phyloP scores from a whole-genome alignment of 2,797 vertebrate genomes.

The Morus bassanus region DNA sequence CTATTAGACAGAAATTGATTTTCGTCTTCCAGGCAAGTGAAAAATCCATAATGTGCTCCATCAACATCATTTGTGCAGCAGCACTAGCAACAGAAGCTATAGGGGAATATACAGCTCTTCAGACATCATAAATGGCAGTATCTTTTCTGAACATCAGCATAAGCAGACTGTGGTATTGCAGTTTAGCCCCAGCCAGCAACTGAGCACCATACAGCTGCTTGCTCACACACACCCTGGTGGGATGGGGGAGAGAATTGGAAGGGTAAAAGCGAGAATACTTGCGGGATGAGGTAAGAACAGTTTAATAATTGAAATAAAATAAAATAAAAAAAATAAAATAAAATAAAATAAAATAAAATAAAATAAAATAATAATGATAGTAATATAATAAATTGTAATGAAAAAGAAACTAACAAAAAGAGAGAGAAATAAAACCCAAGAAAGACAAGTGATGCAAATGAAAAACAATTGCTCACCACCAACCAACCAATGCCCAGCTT shows the following conservation, averaged over 20 bases:
- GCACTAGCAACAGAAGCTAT: not conserved
- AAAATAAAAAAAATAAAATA: too few relatives aligned
- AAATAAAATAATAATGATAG: too few relatives aligned
- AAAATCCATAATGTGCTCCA: slow-evolving; percentile 56
- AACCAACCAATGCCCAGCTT: not conserved
- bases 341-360: too few relatives aligned
- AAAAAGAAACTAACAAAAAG: not conserved
- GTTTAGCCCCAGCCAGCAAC: not conserved
- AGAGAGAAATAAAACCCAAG: not conserved
- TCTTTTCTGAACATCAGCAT: not conserved
- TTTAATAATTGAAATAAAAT: not conserved
- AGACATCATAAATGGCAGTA: not conserved
- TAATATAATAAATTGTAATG: not conserved
- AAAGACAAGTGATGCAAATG: not conserved
- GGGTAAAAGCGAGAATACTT: not conserved
- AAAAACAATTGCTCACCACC: not conserved
- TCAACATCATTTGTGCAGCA: not conserved
- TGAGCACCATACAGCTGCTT: not conserved
- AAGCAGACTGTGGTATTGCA: not conserved
- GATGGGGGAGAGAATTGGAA: not conserved
- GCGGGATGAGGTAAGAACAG: not conserved
- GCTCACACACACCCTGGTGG: not conserved
- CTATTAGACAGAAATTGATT: slow-evolving; percentile 70
- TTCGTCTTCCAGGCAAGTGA: slow-evolving; percentile 50
- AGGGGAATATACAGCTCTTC: not conserved